Conservation (phyloP, 2,888 invertebrate genomes). For the Atherix ibis region DNA sequence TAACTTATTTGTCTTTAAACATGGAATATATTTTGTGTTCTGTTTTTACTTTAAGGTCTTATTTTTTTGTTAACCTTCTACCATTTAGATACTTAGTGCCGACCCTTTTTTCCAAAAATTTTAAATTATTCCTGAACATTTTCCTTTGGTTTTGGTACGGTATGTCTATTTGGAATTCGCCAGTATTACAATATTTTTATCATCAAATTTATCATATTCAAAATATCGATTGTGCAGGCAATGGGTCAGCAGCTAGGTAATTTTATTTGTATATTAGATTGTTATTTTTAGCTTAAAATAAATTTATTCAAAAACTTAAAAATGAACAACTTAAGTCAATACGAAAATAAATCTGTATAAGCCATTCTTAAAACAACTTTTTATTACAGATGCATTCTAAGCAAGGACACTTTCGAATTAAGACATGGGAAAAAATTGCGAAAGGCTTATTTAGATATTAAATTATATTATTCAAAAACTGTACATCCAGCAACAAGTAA, state of each 20-base stretch:
- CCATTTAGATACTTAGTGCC: conserved; percentile 32
- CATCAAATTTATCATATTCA: conserved; percentile 32
- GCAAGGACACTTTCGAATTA: conserved; percentile 28
- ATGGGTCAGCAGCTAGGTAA: conserved; percentile 29
- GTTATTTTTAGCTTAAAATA: background rate
- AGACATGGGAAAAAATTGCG: conserved; percentile 28
- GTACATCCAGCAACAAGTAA: conserved; percentile 15
- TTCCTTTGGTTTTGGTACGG: conserved; percentile 32
- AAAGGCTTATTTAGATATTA: conserved; percentile 29
- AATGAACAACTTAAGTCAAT: too few species aligned
- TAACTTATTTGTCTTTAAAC: too few species aligned
- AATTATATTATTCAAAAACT: conserved; percentile 24
- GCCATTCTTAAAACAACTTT: too few species aligned
- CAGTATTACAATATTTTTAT: conserved; percentile 30
- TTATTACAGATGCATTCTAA: conserved; percentile 24
- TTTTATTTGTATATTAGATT: conserved; percentile 2
- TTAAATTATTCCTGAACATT: conserved; percentile 26
- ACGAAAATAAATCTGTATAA: too few species aligned
- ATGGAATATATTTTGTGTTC: too few species aligned
- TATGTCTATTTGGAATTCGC: conserved; percentile 31
- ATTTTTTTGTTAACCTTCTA: conserved; percentile 27
- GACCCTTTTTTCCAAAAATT: conserved; percentile 30
- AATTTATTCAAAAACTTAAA: too few species aligned
- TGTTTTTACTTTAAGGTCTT: conserved; percentile 21
- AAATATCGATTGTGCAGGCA: conserved; percentile 28